Conservation (phyloP, 2,797 vertebrate species). For the Falco rusticolus region DNA sequence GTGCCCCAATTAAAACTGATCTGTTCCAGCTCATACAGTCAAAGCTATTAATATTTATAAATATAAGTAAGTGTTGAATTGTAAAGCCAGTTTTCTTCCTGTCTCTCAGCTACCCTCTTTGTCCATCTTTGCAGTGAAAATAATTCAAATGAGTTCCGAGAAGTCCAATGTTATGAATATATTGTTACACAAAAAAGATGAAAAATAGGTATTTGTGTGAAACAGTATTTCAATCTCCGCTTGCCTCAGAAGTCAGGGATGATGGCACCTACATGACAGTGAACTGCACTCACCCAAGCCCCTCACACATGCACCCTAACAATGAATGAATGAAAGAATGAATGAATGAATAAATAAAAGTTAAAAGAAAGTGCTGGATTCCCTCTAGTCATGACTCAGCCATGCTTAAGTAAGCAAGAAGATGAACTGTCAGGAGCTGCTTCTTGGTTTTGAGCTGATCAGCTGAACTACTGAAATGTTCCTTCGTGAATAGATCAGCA, state of each 20-base stretch:
- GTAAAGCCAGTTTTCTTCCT: not conserved
- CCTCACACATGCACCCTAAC: not conserved
- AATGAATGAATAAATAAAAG: not conserved
- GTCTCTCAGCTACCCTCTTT: not conserved
- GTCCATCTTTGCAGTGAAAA: not conserved
- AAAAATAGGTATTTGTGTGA: not conserved
- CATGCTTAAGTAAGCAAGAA: conserved; percentile 26
- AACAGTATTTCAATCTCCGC: not conserved
- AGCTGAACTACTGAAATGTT: conserved; percentile 39
- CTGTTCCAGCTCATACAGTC: not conserved
- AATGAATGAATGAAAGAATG: not conserved
- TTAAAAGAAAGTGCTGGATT: not conserved
- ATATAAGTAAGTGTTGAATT: not conserved
- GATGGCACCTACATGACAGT: not conserved
- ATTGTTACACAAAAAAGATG: not conserved
- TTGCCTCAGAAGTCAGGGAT: not conserved
- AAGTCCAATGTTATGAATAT: not conserved
- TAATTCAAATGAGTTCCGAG: not conserved
- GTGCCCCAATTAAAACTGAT: not conserved
- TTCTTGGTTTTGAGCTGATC: conserved; percentile 22
- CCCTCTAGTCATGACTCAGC: conserved; percentile 9
- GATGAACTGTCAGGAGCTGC: conserved; percentile 44
- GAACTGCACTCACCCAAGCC: not conserved
- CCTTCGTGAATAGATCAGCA: not conserved
- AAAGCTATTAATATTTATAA: not conserved